Evolutionary conservation across 2,113 vertebrate species (phyloP).

Genomic region (Petrocephalus microphthalmus): DNA sequence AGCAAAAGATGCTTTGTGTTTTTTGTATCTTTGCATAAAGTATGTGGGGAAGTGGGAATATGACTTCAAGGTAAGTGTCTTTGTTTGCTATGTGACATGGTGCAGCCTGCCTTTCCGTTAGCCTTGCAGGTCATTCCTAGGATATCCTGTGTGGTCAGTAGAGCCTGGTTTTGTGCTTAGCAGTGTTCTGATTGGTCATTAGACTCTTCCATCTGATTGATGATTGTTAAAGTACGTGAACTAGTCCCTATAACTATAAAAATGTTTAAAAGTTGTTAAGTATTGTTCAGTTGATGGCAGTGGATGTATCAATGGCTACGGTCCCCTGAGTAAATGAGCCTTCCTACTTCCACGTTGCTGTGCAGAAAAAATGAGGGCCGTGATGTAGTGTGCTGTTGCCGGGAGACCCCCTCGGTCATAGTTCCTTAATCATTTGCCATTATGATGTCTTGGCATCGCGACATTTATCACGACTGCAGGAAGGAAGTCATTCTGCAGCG

Average conservation of each 20-base stretch:
- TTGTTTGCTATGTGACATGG: background rate
- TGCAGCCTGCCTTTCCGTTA: background rate
- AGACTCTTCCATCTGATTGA: background rate
- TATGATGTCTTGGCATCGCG: background rate
- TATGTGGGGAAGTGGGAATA: conserved; percentile 92
- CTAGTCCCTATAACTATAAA: background rate
- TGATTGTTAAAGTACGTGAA: background rate
- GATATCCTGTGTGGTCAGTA: background rate
- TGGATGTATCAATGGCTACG: background rate
- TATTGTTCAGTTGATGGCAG: background rate
- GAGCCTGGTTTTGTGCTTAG: background rate
- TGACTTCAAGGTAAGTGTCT: conserved; percentile 84
- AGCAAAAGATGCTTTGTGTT: conserved; percentile 22
- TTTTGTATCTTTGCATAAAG: conserved; percentile 55
- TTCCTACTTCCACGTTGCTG: background rate
- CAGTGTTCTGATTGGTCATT: background rate
- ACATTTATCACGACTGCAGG: background rate
- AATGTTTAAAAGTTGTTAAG: background rate
- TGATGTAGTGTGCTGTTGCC: background rate
- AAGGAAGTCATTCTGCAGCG: background rate
- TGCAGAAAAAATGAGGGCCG: background rate
- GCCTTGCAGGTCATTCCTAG: background rate
- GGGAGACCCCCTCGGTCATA: background rate
- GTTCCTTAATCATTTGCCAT: background rate
- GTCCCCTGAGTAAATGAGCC: background rate